A percentile compares a stretch with the other conserved stretches of the same genome.
Evolutionary conservation across 2,888 invertebrate species (phyloP).

Genomic region (Rambutsinella grinnellia): DNA sequence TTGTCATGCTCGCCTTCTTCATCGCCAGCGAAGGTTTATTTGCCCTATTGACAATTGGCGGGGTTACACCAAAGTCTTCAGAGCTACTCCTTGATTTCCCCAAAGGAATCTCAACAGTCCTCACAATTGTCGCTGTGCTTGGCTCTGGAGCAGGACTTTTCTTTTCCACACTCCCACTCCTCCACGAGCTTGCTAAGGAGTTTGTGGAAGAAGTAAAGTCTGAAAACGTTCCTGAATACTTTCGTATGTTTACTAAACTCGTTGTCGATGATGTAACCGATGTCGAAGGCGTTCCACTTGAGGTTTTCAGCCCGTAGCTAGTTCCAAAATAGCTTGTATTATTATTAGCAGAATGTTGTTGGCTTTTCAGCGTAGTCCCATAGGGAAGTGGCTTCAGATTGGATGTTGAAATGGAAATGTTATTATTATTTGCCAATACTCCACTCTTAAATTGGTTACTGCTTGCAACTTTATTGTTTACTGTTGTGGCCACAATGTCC

Average conservation of each 20-base stretch:
- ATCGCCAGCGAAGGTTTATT: slow-evolving; percentile 30
- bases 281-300: neutral
- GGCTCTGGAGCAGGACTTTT: neutral
- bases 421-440: slow-evolving; percentile 4
- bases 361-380: neutral
- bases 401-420: neutral
- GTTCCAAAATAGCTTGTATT: slow-evolving; percentile 14
- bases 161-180: neutral
- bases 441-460: slow-evolving; percentile 3
- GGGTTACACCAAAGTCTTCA: slow-evolving; percentile 10
- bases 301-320: slow-evolving; percentile 16
- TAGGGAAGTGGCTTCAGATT: slow-evolving; percentile 7
- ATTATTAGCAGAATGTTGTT: slow-evolving; percentile 3
- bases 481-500: slow-evolving; percentile 32
- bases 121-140: neutral
- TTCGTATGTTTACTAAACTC: slow-evolving; percentile 21
- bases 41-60: slow-evolving; percentile 29
- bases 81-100: slow-evolving; percentile 1
- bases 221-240: slow-evolving; percentile 5
- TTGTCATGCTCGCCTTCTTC: slow-evolving; percentile 63
- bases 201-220: slow-evolving; percentile 7
- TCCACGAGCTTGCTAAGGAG: slow-evolving; percentile 25
- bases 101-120: slow-evolving; percentile 30
- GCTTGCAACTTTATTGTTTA: neutral
- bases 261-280: neutral